Base-by-base conservation (phyloP, 2,797 vertebrate species). In the Alfaro cultratus region DNA sequence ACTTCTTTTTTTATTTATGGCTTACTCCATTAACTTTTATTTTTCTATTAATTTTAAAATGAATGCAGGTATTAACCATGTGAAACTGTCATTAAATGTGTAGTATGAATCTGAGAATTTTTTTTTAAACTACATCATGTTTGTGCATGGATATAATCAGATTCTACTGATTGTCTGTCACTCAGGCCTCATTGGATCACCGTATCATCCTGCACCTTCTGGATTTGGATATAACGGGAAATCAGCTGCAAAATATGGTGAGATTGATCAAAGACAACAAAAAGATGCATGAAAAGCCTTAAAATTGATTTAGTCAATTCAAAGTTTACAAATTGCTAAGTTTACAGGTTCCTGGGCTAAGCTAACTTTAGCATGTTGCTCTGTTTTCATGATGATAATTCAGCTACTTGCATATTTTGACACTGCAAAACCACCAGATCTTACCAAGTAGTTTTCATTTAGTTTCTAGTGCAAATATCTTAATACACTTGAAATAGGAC, bases 201-300 rank as follows among this genome's bases (percentile, higher is more conserved):
- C 83, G 1, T 93, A 92, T 83, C 93, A 93, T 46, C 74, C 87
- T n/a, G 85, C 91, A 71, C 39, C 87, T 34, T 78, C 90, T 1
- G 91, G 89, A 36, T 47, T 87, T 9, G 86, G 83, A 86, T 83
- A 85, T 21, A 87, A 71, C 29, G 86, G 85, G 23, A 88, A 91
- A 82, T 80, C 74, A 60, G 15, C 78, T 46, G 82, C 82, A 72
- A 85, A 85, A 83, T 90, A 92, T 31, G 88, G 90, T 93, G 75
- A 88, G 67, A 13, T 49, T 16, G 57, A 11, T 46, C 64, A 57
- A 80, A 83, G 47, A 15, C 34, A 13, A 67, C 60, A 23, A 0
- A 39, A 67, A 11, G 64, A 6, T 12, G 1, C 9, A 26, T 13
- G 12, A 68, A 64, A 36, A 11, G 0, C 34, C 29, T 31, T 31